A percentile compares a stretch with the other conserved stretches of the same genome.
phyloP scores from a whole-genome alignment of 2,113 vertebrate genomes.

The Solea senegalensis region DNA sequence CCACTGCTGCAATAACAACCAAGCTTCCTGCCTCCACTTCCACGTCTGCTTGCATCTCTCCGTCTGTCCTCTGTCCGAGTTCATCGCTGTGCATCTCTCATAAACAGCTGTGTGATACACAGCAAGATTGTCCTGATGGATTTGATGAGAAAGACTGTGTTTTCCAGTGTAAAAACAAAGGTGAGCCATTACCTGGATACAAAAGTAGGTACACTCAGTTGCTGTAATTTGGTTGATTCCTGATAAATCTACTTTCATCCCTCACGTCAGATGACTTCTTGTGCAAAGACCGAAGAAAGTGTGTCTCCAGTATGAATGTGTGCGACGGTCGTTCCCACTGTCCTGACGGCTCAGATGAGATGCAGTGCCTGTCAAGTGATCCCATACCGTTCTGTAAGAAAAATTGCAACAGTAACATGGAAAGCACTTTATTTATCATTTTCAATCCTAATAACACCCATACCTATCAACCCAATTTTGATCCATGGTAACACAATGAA shows the following conservation, averaged over 20 bases:
- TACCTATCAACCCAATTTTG: too few species aligned
- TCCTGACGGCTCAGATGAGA: constrained; percentile 86
- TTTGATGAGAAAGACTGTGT: constrained; percentile 84
- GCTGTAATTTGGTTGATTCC: too few species aligned
- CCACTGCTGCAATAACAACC: neutral
- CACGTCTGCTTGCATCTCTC: constrained; percentile 68
- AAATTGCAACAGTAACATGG: neutral
- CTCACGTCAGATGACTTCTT: constrained; percentile 77
- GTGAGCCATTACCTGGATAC: constrained; percentile 48
- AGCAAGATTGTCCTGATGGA: constrained; percentile 85
- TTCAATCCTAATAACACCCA: too few species aligned
- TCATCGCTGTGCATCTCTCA: constrained; percentile 79
- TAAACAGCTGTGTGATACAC: constrained; percentile 83
- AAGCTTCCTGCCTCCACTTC: neutral
- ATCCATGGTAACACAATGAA: too few species aligned
- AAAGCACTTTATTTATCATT: too few species aligned
- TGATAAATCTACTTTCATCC: too few species aligned
- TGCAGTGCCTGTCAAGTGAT: constrained; percentile 61
- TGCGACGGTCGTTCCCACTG: constrained; percentile 87
- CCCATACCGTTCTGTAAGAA: constrained; percentile 35
- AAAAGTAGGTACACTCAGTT: neutral
- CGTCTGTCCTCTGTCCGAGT: constrained; percentile 77
- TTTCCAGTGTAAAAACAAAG: constrained; percentile 75
- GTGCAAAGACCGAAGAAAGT: constrained; percentile 79
- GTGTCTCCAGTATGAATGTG: constrained; percentile 66